Conservation (phyloP, 2,797 vertebrate species). For the Myripristis jacobus region DNA sequence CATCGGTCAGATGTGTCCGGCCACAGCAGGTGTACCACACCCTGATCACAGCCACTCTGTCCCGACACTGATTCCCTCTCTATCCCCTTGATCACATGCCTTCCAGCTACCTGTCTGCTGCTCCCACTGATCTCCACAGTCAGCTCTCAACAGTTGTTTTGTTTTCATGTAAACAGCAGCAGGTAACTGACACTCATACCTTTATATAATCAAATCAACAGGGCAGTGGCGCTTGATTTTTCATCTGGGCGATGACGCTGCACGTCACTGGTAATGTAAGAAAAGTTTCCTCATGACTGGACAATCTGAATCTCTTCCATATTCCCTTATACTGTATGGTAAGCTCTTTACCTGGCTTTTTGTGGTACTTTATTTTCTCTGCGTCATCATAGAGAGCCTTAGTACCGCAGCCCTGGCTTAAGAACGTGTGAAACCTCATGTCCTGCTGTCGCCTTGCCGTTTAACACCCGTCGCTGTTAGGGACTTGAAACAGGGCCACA, state of each 20-base stretch:
- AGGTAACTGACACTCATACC: constrained; percentile 45
- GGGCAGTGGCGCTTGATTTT: constrained; percentile 43
- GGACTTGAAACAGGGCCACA: constrained; percentile 13
- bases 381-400: constrained; percentile 35
- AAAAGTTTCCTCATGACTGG: constrained; percentile 37
- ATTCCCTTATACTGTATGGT: constrained; percentile 1
- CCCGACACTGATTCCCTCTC: constrained; percentile 52
- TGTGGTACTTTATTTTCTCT: background rate
- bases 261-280: constrained; percentile 15
- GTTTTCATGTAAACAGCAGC: constrained; percentile 57
- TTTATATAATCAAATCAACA: constrained; percentile 1
- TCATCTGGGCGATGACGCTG: constrained; percentile 29
- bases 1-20: constrained; percentile 71
- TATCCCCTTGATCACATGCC: constrained; percentile 61
- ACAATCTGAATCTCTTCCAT: constrained; percentile 42
- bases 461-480: constrained; percentile 25
- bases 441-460: constrained; percentile 24
- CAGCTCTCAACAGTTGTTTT: constrained; percentile 64
- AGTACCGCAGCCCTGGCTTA: constrained; percentile 36
- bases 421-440: constrained; percentile 44
- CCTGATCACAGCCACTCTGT: constrained; percentile 70
- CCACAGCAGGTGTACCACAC: constrained; percentile 62
- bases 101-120: constrained; percentile 71
- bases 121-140: constrained; percentile 68
- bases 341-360: constrained; percentile 39